Conservation (phyloP, 2,113 vertebrate species). For the Thymallus thymallus region DNA sequence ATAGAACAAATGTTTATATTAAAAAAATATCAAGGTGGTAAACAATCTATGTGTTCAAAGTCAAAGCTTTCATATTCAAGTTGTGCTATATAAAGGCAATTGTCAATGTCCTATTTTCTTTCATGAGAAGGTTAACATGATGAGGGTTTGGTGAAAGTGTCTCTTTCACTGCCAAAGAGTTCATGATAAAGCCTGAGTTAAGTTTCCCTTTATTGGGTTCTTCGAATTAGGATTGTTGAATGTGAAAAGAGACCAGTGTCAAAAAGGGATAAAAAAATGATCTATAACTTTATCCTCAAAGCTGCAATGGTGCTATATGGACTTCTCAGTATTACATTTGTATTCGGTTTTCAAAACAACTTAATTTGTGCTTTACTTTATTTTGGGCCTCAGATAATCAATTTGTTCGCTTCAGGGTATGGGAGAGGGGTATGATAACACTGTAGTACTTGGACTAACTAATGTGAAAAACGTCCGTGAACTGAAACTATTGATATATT, state of each 20-base stretch:
- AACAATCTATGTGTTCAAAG: slow-evolving; percentile 22
- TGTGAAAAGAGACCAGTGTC: neutral
- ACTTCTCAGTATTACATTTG: neutral
- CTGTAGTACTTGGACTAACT: too few species aligned
- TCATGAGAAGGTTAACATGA: slow-evolving; percentile 47
- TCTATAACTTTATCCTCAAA: neutral
- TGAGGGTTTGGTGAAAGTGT: slow-evolving; percentile 1
- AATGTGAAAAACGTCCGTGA: too few species aligned
- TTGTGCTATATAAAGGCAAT: slow-evolving; percentile 23
- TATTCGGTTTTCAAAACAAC: neutral
- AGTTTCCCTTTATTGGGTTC: slow-evolving; percentile 5
- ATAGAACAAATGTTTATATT: slow-evolving; percentile 13
- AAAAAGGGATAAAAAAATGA: neutral
- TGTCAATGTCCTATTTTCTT: slow-evolving; percentile 11
- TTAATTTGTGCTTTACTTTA: neutral
- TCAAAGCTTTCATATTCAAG: slow-evolving; percentile 18
- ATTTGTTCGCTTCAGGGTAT: neutral
- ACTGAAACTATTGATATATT: neutral
- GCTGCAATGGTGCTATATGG: neutral
- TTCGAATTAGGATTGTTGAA: neutral
- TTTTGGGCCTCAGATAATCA: neutral
- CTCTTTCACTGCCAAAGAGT: slow-evolving; percentile 36
- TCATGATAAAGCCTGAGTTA: slow-evolving; percentile 56
- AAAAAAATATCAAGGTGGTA: slow-evolving; percentile 14
- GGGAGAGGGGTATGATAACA: neutral